Evolutionary conservation across 1,140 invertebrate genomes (phyloP).

Genomic region (Streblospio benedicti): DNA sequence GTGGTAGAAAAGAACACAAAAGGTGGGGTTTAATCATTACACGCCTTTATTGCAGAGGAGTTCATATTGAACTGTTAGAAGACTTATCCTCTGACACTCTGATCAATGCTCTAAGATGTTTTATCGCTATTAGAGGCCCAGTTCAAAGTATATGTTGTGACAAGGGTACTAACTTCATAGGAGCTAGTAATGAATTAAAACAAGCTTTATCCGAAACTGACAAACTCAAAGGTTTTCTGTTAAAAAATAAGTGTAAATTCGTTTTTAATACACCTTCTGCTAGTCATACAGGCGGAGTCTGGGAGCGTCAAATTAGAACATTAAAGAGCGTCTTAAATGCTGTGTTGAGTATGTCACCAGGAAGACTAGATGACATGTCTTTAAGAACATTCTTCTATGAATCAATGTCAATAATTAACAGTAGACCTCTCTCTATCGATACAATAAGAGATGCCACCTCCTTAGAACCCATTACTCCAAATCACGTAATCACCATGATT

Average conservation of each 20-base stretch:
- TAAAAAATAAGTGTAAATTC: slow-evolving; percentile 10
- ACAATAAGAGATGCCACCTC: slow-evolving; percentile 15
- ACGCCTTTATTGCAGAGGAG: slow-evolving; percentile 14
- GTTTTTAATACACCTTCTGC: slow-evolving; percentile 10
- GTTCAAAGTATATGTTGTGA: slow-evolving; percentile 20
- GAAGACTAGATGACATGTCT: not conserved
- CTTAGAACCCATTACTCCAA: slow-evolving; percentile 18
- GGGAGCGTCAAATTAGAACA: slow-evolving; percentile 29
- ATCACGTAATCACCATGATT: slow-evolving; percentile 14
- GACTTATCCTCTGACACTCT: slow-evolving; percentile 22
- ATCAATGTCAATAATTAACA: slow-evolving; percentile 22
- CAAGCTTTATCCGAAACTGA: not conserved
- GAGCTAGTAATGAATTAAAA: slow-evolving; percentile 8
- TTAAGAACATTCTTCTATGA: slow-evolving; percentile 23
- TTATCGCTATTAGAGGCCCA: slow-evolving; percentile 20
- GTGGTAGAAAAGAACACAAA: slow-evolving; percentile 20
- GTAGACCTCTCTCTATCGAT: slow-evolving; percentile 14
- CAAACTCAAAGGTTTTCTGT: not conserved
- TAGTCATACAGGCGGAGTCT: slow-evolving; percentile 15
- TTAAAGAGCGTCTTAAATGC: slow-evolving; percentile 23
- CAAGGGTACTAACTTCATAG: slow-evolving; percentile 25
- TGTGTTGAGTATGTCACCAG: slow-evolving; percentile 7
- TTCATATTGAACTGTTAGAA: slow-evolving; percentile 24
- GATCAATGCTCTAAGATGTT: slow-evolving; percentile 22
- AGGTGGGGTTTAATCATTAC: slow-evolving; percentile 22